Evolutionary conservation across 1,140 invertebrate genomes (phyloP).

Genomic region (Scaptodrosophila lebanonensis): DNA sequence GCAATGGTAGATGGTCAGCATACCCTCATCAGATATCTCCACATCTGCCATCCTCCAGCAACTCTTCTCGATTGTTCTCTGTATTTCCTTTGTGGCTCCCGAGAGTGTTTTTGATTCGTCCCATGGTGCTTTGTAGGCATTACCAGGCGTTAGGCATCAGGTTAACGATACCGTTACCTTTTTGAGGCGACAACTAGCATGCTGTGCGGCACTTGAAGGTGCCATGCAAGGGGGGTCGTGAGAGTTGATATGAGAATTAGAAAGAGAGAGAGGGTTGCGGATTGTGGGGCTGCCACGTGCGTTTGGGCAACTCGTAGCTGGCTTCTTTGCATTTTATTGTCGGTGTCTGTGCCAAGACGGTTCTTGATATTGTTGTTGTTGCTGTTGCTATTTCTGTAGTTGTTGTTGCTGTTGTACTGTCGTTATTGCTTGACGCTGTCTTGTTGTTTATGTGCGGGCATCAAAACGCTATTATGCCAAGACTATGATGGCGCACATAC

Average conservation of each 20-base stretch:
- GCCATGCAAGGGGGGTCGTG: too few species aligned
- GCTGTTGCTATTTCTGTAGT: background rate
- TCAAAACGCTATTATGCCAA: constrained; percentile 71
- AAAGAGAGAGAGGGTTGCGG: background rate
- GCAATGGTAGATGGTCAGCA: too few species aligned
- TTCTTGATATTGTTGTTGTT: constrained; percentile 19
- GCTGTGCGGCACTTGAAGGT: too few species aligned
- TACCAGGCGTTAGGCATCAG: constrained; percentile 58
- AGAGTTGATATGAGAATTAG: too few species aligned
- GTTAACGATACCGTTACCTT: constrained; percentile 48
- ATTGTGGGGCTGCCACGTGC: background rate
- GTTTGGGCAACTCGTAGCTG: constrained; percentile 15
- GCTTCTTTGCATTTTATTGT: constrained; percentile 72
- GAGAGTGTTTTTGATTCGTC: too few species aligned
- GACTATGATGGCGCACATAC: constrained; percentile 53
- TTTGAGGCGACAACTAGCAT: too few species aligned
- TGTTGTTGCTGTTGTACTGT: constrained; percentile 38
- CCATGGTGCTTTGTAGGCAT: constrained; percentile 42
- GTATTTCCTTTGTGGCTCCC: too few species aligned
- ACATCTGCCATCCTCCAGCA: too few species aligned
- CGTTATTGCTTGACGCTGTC: background rate
- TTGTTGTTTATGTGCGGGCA: constrained; percentile 72
- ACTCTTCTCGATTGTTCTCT: too few species aligned
- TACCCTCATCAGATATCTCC: too few species aligned
- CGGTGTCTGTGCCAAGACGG: constrained; percentile 11